Percentiles rank a stretch among this genome's conserved stretches.
phyloP scores from a whole-genome alignment of 2,888 invertebrate genomes.

The Taphrorychus bicolor region DNA sequence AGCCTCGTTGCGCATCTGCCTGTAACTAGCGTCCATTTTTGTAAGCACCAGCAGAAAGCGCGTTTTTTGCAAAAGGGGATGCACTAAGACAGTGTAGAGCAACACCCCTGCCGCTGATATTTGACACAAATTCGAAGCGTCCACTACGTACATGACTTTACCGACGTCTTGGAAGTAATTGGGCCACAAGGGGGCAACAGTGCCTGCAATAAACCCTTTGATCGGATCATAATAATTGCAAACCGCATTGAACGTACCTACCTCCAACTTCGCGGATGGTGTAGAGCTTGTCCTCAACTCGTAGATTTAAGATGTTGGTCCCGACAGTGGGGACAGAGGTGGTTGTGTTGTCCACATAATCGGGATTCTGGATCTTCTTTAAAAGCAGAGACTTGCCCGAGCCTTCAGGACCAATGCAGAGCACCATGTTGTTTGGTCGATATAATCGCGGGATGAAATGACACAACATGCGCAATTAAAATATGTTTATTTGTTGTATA shows the following conservation, averaged over 20 bases:
- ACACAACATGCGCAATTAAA: neutral
- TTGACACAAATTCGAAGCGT: conserved; percentile 85
- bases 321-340: conserved; percentile 83
- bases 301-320: conserved; percentile 75
- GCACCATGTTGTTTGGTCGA: conserved; percentile 45
- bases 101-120: conserved; percentile 85
- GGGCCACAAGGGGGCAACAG: conserved; percentile 83
- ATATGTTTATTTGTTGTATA: conserved; percentile 5
- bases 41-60: conserved; percentile 75
- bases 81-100: conserved; percentile 77
- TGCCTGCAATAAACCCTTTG: conserved; percentile 63
- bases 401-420: conserved; percentile 81
- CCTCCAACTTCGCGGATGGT: conserved; percentile 74
- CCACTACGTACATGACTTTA: conserved; percentile 81
- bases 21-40: conserved; percentile 86
- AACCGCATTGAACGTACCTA: too few relatives aligned
- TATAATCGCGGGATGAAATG: neutral
- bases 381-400: conserved; percentile 83
- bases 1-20: conserved; percentile 88
- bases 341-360: conserved; percentile 76
- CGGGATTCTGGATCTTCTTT: conserved; percentile 73
- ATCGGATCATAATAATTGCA: too few relatives aligned
- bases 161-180: conserved; percentile 73
- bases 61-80: conserved; percentile 71
- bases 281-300: conserved; percentile 50